These are phyloP conservation scores for Rhinella marina DNA, from an alignment of 2,797 vertebrate species.

Conservation along the genomic window DNA sequence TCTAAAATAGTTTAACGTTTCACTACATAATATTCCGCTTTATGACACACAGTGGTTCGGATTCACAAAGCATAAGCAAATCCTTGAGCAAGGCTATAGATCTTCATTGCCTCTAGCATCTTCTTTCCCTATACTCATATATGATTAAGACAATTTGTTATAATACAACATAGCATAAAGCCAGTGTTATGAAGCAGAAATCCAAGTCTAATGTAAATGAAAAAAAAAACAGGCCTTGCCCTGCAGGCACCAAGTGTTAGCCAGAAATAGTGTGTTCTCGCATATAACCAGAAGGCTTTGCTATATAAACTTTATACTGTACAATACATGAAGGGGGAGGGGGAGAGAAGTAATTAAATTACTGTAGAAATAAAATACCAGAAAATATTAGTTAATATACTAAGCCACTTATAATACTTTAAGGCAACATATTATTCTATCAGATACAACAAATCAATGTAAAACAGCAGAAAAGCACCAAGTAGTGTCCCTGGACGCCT, in stretches of 20 bases:
- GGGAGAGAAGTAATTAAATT: slow-evolving; percentile 71
- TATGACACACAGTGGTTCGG: slow-evolving; percentile 24
- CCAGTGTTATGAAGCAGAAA: background rate
- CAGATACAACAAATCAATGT: slow-evolving; percentile 41
- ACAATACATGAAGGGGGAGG: slow-evolving; percentile 23
- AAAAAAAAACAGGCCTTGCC: slow-evolving; percentile 63
- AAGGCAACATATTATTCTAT: slow-evolving; percentile 64
- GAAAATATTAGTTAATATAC: slow-evolving; percentile 73
- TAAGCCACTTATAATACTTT: slow-evolving; percentile 69
- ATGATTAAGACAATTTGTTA: background rate
- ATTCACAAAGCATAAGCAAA: slow-evolving; percentile 14
- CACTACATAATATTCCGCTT: slow-evolving; percentile 3
- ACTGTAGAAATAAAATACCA: slow-evolving; percentile 63
- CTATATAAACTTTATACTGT: slow-evolving; percentile 68
- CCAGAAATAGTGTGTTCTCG: slow-evolving; percentile 57
- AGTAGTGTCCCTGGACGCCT: background rate
- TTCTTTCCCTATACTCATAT: background rate
- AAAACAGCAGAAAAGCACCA: slow-evolving; percentile 43
- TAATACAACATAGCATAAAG: background rate
- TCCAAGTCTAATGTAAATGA: background rate
- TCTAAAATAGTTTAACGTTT: slow-evolving; percentile 22
- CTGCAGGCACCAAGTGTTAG: slow-evolving; percentile 64
- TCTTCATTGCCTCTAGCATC: background rate
- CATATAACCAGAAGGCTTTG: slow-evolving; percentile 61
- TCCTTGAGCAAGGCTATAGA: background rate